A percentile compares a stretch with the other conserved stretches of the same genome.
These are phyloP conservation scores for Ceratosolen fusciceps DNA, from an alignment of 1,140 invertebrate genomes.

Conservation along the genomic window DNA sequence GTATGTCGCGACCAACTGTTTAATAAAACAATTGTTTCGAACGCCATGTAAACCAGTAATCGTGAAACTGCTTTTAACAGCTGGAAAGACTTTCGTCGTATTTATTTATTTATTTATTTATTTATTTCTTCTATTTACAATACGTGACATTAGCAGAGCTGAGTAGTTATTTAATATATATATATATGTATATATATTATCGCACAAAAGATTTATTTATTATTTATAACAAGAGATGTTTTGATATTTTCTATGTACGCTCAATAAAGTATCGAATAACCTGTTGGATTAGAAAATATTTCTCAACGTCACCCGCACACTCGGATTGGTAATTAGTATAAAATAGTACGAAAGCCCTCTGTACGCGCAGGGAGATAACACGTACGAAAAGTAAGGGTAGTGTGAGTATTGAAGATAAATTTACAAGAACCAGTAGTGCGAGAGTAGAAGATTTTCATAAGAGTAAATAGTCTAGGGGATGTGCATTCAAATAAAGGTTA, in stretches of 20 bases:
- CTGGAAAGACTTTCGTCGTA: constrained; percentile 15
- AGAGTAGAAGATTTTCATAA: not conserved
- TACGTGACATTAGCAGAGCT: constrained; percentile 46
- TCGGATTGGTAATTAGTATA: constrained; percentile 31
- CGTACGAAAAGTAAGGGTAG: not conserved
- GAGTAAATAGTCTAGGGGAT: not conserved
- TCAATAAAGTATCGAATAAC: not conserved
- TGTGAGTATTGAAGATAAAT: constrained; percentile 16
- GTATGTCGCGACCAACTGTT: too few relatives aligned
- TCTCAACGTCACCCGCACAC: constrained; percentile 26
- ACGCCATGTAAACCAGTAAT: constrained; percentile 17
- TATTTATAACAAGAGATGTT: constrained; percentile 49
- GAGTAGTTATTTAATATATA: constrained; percentile 47
- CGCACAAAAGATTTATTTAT: constrained; percentile 39
- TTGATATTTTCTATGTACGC: constrained; percentile 31
- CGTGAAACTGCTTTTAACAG: constrained; percentile 33
- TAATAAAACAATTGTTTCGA: too few relatives aligned
- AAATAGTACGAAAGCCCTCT: constrained; percentile 39
- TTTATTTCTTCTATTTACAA: constrained; percentile 40
- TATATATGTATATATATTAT: too few relatives aligned
- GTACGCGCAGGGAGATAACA: not conserved
- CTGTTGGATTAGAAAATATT: constrained; percentile 32
- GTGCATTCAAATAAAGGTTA: not conserved
- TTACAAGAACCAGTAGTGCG: not conserved
- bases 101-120: constrained; percentile 22